A percentile compares a stretch with the other conserved stretches of the same genome.
These are phyloP conservation scores for Melipona bicolor DNA, from an alignment of 2,888 invertebrate genomes.

Conservation along the genomic window DNA sequence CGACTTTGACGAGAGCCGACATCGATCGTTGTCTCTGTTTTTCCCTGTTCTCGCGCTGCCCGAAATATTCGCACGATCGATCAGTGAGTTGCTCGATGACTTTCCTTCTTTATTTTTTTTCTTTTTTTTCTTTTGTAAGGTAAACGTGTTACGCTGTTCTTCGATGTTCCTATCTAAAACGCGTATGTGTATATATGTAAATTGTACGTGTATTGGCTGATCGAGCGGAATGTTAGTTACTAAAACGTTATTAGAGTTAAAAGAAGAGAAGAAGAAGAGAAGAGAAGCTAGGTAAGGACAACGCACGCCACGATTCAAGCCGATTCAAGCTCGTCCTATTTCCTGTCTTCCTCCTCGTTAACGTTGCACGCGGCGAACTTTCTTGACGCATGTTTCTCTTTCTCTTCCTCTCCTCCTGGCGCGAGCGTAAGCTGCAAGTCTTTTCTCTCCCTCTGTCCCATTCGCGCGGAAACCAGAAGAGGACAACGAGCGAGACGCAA, in stretches of 20 bases:
- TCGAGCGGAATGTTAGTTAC: constrained; percentile 42
- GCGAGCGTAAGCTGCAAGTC: rapidly evolving
- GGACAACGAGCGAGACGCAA: no score
- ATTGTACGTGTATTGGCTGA: constrained; percentile 1
- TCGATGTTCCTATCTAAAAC: constrained; percentile 72
- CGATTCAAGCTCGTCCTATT: neutral
- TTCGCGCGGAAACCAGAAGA: neutral
- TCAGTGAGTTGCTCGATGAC: neutral
- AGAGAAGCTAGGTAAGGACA: constrained; percentile 12
- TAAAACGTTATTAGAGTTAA: constrained; percentile 41
- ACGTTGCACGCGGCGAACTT: constrained; percentile 63
- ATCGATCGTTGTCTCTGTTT: neutral
- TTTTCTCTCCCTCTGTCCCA: neutral
- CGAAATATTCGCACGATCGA: constrained; percentile 17
- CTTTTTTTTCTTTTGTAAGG: constrained; percentile 8
- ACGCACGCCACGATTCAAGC: constrained; percentile 20
- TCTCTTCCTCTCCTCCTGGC: constrained; percentile 17
- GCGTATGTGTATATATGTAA: constrained; percentile 11
- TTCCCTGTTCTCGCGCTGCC: neutral
- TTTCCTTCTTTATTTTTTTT: no score
- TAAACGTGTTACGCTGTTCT: constrained; percentile 41
- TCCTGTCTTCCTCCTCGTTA: constrained; percentile 36
- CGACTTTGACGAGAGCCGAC: no score
- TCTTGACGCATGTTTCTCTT: constrained; percentile 66
- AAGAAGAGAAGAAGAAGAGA: constrained; percentile 4